Base-by-base conservation (phyloP, 2,888 invertebrate species). In the Actias luna region DNA sequence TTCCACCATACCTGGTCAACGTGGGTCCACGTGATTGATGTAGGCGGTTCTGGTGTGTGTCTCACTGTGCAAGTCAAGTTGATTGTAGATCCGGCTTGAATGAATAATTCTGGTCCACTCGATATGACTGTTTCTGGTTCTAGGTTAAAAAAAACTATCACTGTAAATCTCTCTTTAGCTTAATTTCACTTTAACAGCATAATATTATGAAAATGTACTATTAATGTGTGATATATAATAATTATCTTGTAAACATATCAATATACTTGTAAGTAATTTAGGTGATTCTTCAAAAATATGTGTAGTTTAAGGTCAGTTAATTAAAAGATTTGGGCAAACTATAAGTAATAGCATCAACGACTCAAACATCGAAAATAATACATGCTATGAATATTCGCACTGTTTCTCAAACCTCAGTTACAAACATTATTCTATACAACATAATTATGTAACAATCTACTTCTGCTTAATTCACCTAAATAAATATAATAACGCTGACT, bases 21-120 rank as follows among this genome's bases (percentile, higher is more conserved):
- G 85, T 97, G 97, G 68, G 96, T 96, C 97, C 97, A 97, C 60
- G 95, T 94, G 84, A 97, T 96, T 65, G 95, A 94, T 60, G 96
- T 95, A 2, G 97, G 97, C 59, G 97, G 97, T 80, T 97, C 97
- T 36, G 97, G 97, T 5, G 97, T 96, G 83, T 95, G 96, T 74
- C 94, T 94, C 64, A 97, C 96, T 73, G 96, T 94, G 85, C 97
- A 97, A 50, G 97, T 97, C 78, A 97, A 90, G 93, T 97, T 97
- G 88, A 97, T 97, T 63, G 97, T 97, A 72, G 97, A 97, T 42
- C 97, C 97, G 76, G 95, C 95, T 88, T 97, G 96, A 79, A 97
- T 96, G 85, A 95, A 97, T 72, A 97, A 89, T 83, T 97, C 97
- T 18, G 96, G 94, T 16, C 96, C 96, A 65, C 97, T 97, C 64